Percentiles rank a stretch among this genome's conserved stretches.
Conservation (phyloP, 2,113 vertebrate genomes). For the Entosphenus tridentatus region DNA sequence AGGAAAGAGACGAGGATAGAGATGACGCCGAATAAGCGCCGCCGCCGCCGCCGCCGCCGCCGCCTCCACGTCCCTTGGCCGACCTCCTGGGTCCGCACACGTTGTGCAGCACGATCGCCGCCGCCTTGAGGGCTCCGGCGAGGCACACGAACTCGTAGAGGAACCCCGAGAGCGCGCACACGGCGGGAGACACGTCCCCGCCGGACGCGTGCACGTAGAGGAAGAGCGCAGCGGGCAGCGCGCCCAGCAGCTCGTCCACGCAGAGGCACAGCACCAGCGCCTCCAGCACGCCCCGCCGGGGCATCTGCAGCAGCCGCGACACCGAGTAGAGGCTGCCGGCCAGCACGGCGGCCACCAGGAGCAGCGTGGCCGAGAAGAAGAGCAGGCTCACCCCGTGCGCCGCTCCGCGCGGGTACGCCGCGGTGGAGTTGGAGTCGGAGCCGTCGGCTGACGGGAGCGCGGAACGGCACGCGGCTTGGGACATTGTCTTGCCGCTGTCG, state of each 20-base stretch:
- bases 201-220: conserved; percentile 30
- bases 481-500: too few relatives aligned
- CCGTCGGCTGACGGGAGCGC: too few relatives aligned
- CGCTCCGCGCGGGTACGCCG: too few relatives aligned
- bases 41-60: too few relatives aligned
- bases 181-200: conserved; percentile 14
- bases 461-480: too few relatives aligned
- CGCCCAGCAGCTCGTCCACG: conserved; percentile 55
- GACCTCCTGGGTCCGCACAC: conserved; percentile 37
- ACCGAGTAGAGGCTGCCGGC: conserved; percentile 53
- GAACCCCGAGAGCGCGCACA: conserved; percentile 53
- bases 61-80: conserved; percentile 10
- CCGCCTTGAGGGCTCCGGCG: conserved; percentile 66
- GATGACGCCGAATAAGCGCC: too few relatives aligned
- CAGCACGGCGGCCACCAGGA: conserved; percentile 12
- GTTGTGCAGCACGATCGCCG: conserved; percentile 53
- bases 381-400: too few relatives aligned
- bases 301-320: conserved; percentile 35
- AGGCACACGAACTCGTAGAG: conserved; percentile 68
- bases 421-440: too few relatives aligned
- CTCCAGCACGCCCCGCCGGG: conserved; percentile 34
- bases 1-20: too few relatives aligned
- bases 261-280: conserved; percentile 62
- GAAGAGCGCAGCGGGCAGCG: conserved; percentile 46
- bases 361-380: too few relatives aligned